Evolutionary conservation across 1,140 invertebrate species (phyloP), one percentile per base, ranked within the genome.

Genomic region (Kradibia gibbosae): DNA sequence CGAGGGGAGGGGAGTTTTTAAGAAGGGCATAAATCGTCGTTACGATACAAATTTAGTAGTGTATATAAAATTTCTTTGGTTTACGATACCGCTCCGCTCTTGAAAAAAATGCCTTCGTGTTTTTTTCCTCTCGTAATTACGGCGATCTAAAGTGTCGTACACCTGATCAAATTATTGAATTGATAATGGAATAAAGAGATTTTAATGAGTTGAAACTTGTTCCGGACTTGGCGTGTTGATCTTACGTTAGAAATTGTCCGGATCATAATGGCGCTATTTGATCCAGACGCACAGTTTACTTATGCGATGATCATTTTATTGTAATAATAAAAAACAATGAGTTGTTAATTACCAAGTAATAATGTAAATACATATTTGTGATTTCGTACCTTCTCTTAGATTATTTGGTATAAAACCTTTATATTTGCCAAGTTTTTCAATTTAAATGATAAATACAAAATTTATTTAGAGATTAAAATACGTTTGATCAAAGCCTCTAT

Each of bases 71-170:
- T 39, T 4, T 34, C 60, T 42, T 75, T 42, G 60, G 42, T 75
- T 73, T 74, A 74, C 20, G 28, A n/a, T 13, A 1, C 0, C 31
- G 15, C 1, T 0, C 0, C 31, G 15, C 1, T 0, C 7, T 36
- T 36, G 2, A 8, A 55, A 22, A n/a, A 31, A 36, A 55, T 20
- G 50, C n/a, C 34, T 28, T 5, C 28, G 11, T 5, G 2, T 28
- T 36, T 60, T 4, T 22, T 75, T n/a, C 60, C 39, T n/a, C 25
- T 57, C 17, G 17, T 55, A 73, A 73, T 73, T 73, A 73, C 5
- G 10, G 55, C 5, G 25, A 20, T 15, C 3, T 34, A 20, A 73
- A 73, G 53, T 22, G 25, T n/a, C 34, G 42, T 36, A 36, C 8
- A 1, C 1, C 20, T 60, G 34, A 75, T 75, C 57, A 75, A 20